Conservation (phyloP, 2,797 vertebrate genomes). For the Psittacula derbiana region DNA sequence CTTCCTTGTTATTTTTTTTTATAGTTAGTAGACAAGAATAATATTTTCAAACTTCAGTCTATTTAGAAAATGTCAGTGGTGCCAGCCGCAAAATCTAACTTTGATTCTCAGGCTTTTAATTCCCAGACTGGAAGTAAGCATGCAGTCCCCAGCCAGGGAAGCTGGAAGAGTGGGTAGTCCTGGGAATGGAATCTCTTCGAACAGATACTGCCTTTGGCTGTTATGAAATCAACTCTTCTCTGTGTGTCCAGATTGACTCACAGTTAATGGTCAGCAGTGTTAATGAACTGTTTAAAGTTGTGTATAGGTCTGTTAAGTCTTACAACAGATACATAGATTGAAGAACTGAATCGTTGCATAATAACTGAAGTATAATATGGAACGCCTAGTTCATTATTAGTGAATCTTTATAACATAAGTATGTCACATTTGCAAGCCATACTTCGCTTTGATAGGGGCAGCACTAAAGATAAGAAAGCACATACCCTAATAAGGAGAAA, state of each 20-base stretch:
- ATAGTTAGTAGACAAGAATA: constrained; percentile 11
- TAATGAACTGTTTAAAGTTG: background rate
- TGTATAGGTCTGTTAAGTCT: background rate
- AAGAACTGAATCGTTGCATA: background rate
- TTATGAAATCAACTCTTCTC: background rate
- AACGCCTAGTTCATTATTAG: background rate
- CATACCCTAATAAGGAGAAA: constrained; percentile 67
- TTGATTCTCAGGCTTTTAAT: constrained; percentile 34
- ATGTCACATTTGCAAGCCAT: background rate
- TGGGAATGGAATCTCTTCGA: constrained; percentile 15
- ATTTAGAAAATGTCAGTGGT: constrained; percentile 8
- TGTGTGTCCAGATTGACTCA: background rate
- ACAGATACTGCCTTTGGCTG: background rate
- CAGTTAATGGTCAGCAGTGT: background rate
- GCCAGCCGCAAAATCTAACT: background rate
- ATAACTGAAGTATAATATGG: background rate
- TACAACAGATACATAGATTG: background rate
- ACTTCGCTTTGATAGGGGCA: background rate
- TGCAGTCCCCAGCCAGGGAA: background rate
- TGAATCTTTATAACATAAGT: background rate
- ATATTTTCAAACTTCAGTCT: background rate
- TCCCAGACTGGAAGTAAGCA: constrained; percentile 27
- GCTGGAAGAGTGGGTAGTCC: background rate
- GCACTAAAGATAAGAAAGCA: constrained; percentile 19
- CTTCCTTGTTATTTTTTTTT: background rate